Evolutionary conservation across 35 echinoderm and acorn worm species (phyloP).

Genomic region (Patiria miniata): DNA sequence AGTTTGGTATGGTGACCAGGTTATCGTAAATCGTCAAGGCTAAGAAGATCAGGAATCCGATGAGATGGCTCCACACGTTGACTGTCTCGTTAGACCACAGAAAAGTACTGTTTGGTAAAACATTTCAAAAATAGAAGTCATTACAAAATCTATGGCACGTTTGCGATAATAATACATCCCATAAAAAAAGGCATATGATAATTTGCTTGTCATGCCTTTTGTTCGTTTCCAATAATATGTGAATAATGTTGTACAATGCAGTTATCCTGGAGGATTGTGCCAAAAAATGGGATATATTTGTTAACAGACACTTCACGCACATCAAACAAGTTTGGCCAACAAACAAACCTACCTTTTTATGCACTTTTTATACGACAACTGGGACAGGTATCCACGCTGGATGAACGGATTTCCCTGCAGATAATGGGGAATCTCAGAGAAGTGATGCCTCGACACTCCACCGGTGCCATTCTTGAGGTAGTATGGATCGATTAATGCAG

Average conservation of each 20-base stretch:
- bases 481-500: not conserved
- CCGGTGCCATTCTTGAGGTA: not conserved
- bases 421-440: constrained; percentile 79
- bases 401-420: constrained; percentile 89
- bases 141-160: too few relatives aligned
- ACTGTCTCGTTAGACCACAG: constrained; percentile 96
- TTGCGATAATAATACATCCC: not conserved
- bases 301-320: too few relatives aligned
- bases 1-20: constrained; percentile 68
- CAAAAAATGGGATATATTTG: too few relatives aligned
- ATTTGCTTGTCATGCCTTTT: too few relatives aligned
- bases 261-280: too few relatives aligned
- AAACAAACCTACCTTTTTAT: constrained; percentile 70
- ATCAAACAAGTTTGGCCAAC: not conserved
- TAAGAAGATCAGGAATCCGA: constrained; percentile 93
- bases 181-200: not conserved
- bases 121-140: too few relatives aligned
- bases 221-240: too few relatives aligned
- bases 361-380: constrained; percentile 77
- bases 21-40: constrained; percentile 82
- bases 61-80: constrained; percentile 90
- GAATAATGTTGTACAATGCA: too few relatives aligned
- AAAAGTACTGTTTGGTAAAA: constrained; percentile 67
- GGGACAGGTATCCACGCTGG: constrained; percentile 67
- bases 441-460: constrained; percentile 51